Percentiles rank a stretch among this genome's conserved stretches.
phyloP scores from a whole-genome alignment of 2,113 vertebrate species.

The Scartelaos histophorus region DNA sequence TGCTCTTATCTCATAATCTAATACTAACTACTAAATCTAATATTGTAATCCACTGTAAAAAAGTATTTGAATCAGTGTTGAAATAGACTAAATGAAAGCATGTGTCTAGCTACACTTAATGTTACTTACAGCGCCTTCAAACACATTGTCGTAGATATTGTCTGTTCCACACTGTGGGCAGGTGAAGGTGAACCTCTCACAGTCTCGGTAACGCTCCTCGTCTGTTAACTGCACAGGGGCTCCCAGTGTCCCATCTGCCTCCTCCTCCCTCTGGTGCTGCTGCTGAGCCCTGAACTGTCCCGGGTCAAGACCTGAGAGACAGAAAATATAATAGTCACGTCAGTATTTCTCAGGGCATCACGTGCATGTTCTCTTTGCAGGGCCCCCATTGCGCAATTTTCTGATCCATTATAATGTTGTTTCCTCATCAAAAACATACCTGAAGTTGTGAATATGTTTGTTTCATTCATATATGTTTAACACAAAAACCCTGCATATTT shows the following conservation, averaged over 20 bases:
- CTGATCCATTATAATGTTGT: too few relatives aligned
- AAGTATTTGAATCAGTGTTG: too few relatives aligned
- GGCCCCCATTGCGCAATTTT: too few relatives aligned
- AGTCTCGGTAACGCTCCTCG: slow-evolving; percentile 93
- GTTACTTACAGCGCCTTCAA: slow-evolving; percentile 88
- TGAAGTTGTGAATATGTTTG: too few relatives aligned
- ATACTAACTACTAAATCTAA: too few relatives aligned
- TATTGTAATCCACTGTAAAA: too few relatives aligned
- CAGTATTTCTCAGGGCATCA: neutral
- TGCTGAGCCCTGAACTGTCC: slow-evolving; percentile 89
- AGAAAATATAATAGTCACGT: neutral
- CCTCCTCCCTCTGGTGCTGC: slow-evolving; percentile 91
- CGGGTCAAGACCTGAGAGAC: slow-evolving; percentile 86
- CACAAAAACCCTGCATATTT: too few relatives aligned
- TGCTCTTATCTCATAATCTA: too few relatives aligned
- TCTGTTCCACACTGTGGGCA: slow-evolving; percentile 88
- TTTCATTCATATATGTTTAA: too few relatives aligned
- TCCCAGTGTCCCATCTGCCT: slow-evolving; percentile 85
- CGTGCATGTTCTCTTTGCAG: too few relatives aligned
- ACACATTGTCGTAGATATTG: slow-evolving; percentile 91
- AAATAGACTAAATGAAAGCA: too few relatives aligned
- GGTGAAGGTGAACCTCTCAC: slow-evolving; percentile 89
- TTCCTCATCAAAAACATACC: too few relatives aligned
- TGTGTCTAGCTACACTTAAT: neutral
- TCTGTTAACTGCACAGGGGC: slow-evolving; percentile 89